phyloP scores from a whole-genome alignment of 2,113 vertebrate genomes.

The Rhinoderma darwinii region DNA sequence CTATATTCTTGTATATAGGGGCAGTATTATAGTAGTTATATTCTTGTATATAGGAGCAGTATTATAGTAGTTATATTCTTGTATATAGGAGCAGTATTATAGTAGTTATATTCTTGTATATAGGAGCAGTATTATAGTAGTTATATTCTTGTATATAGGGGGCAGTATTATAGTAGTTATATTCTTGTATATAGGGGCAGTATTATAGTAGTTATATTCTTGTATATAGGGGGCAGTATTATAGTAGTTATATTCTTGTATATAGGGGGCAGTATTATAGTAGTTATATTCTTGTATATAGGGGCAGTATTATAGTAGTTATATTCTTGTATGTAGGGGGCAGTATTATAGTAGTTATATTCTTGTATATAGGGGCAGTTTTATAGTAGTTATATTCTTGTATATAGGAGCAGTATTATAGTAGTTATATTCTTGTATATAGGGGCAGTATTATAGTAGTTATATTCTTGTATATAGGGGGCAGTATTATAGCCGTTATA shows the following conservation, averaged over 20 bases:
- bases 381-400: neutral
- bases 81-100: neutral
- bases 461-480: neutral
- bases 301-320: neutral
- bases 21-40: neutral
- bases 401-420: neutral
- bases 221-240: neutral
- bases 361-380: neutral
- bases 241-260: no score
- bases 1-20: neutral
- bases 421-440: no score
- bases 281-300: neutral
- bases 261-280: neutral
- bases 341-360: conserved; percentile 7
- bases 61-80: neutral
- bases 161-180: conserved; percentile 1
- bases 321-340: neutral
- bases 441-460: neutral
- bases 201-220: conserved; percentile 2
- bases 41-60: neutral
- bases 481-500: neutral
- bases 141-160: neutral
- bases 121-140: neutral
- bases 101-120: neutral
- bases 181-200: neutral